phyloP scores from a whole-genome alignment of 2,797 vertebrate species.

The Yasuhikotakia modesta region DNA sequence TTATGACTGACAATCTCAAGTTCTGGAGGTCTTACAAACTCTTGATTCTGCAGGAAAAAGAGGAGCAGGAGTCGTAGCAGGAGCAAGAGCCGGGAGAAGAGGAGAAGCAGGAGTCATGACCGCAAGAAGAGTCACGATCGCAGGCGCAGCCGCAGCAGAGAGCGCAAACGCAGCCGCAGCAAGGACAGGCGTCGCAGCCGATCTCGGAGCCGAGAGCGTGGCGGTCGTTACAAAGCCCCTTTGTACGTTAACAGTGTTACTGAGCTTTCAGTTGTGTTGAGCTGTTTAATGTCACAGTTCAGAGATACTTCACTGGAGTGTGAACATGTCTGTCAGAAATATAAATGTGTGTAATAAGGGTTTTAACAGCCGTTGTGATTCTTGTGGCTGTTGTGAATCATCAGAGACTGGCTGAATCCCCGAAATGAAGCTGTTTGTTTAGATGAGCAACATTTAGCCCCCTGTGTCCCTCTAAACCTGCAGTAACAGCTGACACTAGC shows the following conservation, averaged over 20 bases:
- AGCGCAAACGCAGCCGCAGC: slow-evolving; percentile 85
- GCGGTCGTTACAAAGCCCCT: slow-evolving; percentile 85
- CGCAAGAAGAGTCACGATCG: slow-evolving; percentile 83
- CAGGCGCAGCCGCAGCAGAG: slow-evolving; percentile 86
- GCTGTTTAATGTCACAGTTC: background rate
- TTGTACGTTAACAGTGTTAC: slow-evolving; percentile 80
- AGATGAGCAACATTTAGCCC: slow-evolving; percentile 8
- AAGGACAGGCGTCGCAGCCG: slow-evolving; percentile 84
- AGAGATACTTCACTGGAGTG: background rate
- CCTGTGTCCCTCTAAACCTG: background rate
- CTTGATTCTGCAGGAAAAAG: slow-evolving; percentile 75
- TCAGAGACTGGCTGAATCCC: background rate
- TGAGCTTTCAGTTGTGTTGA: background rate
- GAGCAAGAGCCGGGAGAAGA: slow-evolving; percentile 85
- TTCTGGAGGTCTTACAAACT: background rate
- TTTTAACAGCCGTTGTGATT: background rate
- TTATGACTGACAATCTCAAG: background rate
- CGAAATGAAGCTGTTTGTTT: slow-evolving; percentile 23
- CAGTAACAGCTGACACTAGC: background rate
- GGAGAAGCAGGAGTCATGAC: slow-evolving; percentile 83
- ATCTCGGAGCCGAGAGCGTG: slow-evolving; percentile 85
- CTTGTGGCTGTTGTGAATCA: background rate
- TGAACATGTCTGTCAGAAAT: background rate
- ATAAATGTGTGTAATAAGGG: background rate
- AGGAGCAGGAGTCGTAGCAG: slow-evolving; percentile 88